These are phyloP conservation scores for Natator depressus DNA, from an alignment of 2,113 vertebrate genomes.

Conservation along the genomic window DNA sequence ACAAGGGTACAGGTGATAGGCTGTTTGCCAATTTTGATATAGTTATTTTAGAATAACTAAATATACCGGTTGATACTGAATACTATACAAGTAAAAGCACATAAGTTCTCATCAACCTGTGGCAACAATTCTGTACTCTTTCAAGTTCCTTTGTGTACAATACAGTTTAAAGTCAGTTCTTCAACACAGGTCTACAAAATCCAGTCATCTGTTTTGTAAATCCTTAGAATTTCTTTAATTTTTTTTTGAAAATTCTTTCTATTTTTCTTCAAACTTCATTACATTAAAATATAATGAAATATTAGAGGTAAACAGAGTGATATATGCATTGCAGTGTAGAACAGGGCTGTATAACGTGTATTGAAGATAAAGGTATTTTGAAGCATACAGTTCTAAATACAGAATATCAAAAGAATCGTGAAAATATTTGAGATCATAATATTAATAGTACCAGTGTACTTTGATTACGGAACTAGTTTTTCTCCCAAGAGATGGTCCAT, in stretches of 20 bases:
- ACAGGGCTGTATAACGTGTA: neutral
- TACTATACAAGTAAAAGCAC: neutral
- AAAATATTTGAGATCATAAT: neutral
- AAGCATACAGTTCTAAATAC: neutral
- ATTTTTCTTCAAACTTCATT: neutral
- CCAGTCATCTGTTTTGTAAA: neutral
- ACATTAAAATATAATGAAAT: neutral
- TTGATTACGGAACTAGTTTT: neutral
- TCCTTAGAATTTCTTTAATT: neutral
- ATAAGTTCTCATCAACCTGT: neutral
- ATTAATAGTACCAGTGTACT: neutral
- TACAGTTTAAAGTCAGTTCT: neutral
- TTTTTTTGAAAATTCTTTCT: neutral
- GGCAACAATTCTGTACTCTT: neutral
- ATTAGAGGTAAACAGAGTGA: neutral
- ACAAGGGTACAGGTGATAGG: neutral
- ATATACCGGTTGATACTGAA: neutral
- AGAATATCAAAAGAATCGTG: neutral
- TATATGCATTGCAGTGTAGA: neutral
- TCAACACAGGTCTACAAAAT: neutral
- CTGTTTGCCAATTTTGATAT: neutral
- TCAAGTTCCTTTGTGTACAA: neutral
- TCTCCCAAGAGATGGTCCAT: conserved; percentile 8
- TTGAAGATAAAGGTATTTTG: neutral
- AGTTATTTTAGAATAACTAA: neutral